Evolutionary conservation across 2,113 vertebrate genomes (phyloP).

Genomic region (Chitala chitala): DNA sequence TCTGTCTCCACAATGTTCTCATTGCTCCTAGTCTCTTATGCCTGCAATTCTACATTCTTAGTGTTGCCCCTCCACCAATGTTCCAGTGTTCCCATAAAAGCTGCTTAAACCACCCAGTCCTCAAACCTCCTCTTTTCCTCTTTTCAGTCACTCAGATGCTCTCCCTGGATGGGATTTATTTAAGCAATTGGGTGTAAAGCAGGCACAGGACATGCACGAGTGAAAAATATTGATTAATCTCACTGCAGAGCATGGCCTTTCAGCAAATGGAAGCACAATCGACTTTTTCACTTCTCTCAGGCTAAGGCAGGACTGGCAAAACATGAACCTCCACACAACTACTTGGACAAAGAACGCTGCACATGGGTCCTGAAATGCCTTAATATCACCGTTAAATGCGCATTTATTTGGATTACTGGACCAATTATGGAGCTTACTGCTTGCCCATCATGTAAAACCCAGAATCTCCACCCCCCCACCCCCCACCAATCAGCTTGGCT

Average conservation of each 20-base stretch:
- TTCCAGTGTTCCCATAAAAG: background rate
- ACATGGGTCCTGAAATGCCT: background rate
- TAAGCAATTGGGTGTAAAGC: background rate
- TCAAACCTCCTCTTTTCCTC: background rate
- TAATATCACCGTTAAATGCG: background rate
- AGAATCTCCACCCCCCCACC: conserved; percentile 3
- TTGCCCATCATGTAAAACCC: no score
- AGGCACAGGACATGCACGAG: background rate
- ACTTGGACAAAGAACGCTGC: background rate
- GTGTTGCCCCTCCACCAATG: no score
- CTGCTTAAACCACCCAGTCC: background rate
- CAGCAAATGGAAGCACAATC: conserved; percentile 1
- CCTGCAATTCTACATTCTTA: no score
- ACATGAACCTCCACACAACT: background rate
- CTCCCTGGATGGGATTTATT: background rate
- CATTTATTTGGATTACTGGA: conserved; percentile 10
- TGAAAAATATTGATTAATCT: background rate
- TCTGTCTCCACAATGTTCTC: background rate
- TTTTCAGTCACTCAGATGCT: background rate
- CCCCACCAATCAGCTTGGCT: background rate
- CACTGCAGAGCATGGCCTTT: background rate
- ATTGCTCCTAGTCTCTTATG: no score
- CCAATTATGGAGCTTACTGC: conserved; percentile 6
- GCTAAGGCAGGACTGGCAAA: background rate
- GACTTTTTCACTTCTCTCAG: background rate